phyloP scores from a whole-genome alignment of 1,140 invertebrate genomes.

The Aporrectodea caliginosa region DNA sequence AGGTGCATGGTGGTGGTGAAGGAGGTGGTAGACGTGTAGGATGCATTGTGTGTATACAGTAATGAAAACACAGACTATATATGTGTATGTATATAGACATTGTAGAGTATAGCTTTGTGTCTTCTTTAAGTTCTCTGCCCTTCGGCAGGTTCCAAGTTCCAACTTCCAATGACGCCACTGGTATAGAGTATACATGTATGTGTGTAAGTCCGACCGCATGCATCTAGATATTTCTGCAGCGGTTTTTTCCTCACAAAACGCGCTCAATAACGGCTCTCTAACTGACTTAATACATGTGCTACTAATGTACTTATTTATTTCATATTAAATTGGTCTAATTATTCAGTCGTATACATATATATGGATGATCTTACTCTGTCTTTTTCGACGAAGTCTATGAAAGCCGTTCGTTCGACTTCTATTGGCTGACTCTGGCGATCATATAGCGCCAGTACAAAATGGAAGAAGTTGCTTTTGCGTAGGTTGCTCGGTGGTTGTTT shows the following conservation, averaged over 20 bases:
- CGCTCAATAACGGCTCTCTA: background rate
- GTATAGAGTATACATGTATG: background rate
- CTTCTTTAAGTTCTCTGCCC: no score
- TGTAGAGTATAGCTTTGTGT: no score
- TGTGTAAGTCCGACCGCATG: background rate
- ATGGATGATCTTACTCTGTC: conserved; percentile 75
- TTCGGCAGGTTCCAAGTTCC: no score
- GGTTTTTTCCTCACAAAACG: no score
- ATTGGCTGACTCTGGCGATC: conserved; percentile 92
- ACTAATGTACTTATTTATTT: background rate
- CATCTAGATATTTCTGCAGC: background rate
- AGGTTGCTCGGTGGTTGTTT: conserved; percentile 99
- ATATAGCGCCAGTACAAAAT: conserved; percentile 98
- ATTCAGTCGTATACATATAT: no score
- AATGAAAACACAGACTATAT: no score
- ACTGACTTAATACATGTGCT: background rate
- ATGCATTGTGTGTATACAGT: no score
- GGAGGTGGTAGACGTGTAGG: no score
- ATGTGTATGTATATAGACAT: no score
- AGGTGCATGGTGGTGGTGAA: no score
- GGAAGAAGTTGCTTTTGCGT: conserved; percentile 99
- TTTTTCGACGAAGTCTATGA: conserved; percentile 99
- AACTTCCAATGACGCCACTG: no score
- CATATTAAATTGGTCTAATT: no score
- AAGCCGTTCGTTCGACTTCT: conserved; percentile 96